These are phyloP conservation scores for Gari tellinella DNA, from an alignment of 2,888 invertebrate genomes.

Conservation along the genomic window DNA sequence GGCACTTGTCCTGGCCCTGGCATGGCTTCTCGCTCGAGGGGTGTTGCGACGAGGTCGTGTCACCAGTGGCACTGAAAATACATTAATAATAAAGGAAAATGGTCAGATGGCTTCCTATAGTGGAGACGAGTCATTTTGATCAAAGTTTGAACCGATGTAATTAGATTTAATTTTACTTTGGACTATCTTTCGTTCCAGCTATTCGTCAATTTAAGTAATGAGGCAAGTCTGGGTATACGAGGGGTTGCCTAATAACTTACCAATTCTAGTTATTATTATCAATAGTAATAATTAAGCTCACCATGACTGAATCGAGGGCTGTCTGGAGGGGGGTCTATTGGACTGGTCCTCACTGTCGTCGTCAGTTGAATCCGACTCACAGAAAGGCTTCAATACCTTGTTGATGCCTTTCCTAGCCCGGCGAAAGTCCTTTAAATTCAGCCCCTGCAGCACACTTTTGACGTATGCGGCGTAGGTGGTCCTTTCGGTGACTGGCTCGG, in stretches of 20 bases:
- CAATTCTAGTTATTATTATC: slow-evolving; percentile 31
- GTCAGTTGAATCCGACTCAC: slow-evolving; percentile 30
- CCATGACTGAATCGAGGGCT: slow-evolving; percentile 39
- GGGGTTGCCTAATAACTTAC: slow-evolving; percentile 24
- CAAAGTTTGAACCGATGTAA: slow-evolving; percentile 36
- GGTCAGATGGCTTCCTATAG: slow-evolving; percentile 31
- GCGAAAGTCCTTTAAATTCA: slow-evolving; percentile 27
- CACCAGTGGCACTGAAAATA: slow-evolving; percentile 38
- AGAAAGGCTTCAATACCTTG: slow-evolving; percentile 37
- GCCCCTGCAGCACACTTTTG: slow-evolving; percentile 38
- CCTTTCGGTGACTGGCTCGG: slow-evolving; percentile 33
- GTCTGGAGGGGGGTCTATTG: slow-evolving; percentile 33
- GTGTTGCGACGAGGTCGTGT: slow-evolving; percentile 34
- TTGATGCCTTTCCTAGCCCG: slow-evolving; percentile 33
- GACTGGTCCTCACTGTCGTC: slow-evolving; percentile 40
- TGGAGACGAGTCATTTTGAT: slow-evolving; percentile 33
- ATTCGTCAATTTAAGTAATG: slow-evolving; percentile 24
- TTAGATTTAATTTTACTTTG: slow-evolving; percentile 36
- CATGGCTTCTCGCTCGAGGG: slow-evolving; percentile 31
- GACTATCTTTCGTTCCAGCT: slow-evolving; percentile 26
- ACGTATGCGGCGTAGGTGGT: slow-evolving; percentile 37
- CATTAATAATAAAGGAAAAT: too few relatives aligned
- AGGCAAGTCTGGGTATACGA: slow-evolving; percentile 27
- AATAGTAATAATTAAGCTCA: slow-evolving; percentile 29
- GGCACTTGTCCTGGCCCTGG: slow-evolving; percentile 30